Evolutionary conservation across 2,888 invertebrate genomes (phyloP), one percentile per base, ranked within the genome.

Genomic region (Slavum lentiscoides): DNA sequence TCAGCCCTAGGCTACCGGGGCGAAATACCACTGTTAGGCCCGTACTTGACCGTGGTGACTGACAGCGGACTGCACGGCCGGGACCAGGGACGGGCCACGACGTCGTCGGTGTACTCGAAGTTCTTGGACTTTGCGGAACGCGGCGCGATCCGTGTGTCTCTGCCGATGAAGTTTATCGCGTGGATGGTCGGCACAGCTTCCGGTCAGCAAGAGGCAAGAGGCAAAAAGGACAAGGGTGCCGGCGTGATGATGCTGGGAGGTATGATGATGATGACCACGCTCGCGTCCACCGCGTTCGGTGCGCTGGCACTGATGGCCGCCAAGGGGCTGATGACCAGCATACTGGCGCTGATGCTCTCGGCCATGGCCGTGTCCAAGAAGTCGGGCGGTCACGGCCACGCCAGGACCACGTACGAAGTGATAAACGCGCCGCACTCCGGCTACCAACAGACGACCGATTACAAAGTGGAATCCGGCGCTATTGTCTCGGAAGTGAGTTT

Each of bases 201-300:
- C 67, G 1, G 9, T 8, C 13, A 13, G 39, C 4, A 0, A 11
- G 66, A 67, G 86, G 87, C 86, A 74, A 86, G 88, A 17, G 87
- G 85, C 74, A 87, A 87, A 84, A 86, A 86, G 72, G 87, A 87
- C 81, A 87, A 87, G 2, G 86, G 87, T 6, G 85, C 86, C 75
- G 86, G 87, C 9, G 86, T 87, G 21, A 84, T 86, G 84, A 86
- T 88, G 84, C 89, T 89, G 0, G 89, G 88, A 21, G 86, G 88
- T 37, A 87, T 89, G 84, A 88, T 89, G 88, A 89, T 89, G 88
- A 90, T 89, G 88, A 93, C 93, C 83, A 93, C 93, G 3, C 86
- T 93, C 2, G 90, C 92, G 86, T 92, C 94, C 0, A 85, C 94
- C 55, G 93, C 91, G 23, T 87, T 94, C 76, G 94, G 93, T n/a